Evolutionary conservation across 2,113 vertebrate genomes (phyloP).

Genomic region (Erythrocercus mccallii): DNA sequence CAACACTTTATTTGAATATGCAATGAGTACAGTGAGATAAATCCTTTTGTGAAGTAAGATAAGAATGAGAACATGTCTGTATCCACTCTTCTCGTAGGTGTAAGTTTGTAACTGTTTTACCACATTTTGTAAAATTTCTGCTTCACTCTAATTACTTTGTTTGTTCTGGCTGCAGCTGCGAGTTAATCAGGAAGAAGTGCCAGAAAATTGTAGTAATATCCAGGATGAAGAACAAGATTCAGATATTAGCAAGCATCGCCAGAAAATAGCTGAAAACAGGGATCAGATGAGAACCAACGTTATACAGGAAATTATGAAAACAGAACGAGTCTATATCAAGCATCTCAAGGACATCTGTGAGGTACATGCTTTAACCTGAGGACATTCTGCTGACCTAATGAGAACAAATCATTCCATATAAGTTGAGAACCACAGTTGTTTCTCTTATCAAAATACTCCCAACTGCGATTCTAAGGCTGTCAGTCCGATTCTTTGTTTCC

Average conservation of each 20-base stretch:
- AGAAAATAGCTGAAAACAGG: slow-evolving; percentile 83
- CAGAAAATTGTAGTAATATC: slow-evolving; percentile 72
- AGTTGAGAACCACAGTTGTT: background rate
- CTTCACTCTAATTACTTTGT: background rate
- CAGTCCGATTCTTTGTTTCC: background rate
- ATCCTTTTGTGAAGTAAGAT: background rate
- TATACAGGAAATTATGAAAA: slow-evolving; percentile 96
- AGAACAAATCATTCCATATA: background rate
- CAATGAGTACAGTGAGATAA: background rate
- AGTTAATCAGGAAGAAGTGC: slow-evolving; percentile 92
- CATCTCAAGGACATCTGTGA: slow-evolving; percentile 98
- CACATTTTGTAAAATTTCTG: background rate
- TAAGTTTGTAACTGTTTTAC: background rate
- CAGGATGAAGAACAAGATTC: slow-evolving; percentile 76
- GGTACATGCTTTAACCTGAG: slow-evolving; percentile 61
- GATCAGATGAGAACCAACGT: slow-evolving; percentile 98
- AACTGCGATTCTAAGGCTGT: background rate
- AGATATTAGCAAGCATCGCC: slow-evolving; percentile 66
- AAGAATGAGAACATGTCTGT: background rate
- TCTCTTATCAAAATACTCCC: background rate
- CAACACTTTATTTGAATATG: background rate
- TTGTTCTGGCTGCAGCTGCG: slow-evolving; percentile 79
- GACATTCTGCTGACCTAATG: background rate
- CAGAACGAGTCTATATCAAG: slow-evolving; percentile 96
- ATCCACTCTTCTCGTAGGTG: background rate